Conservation (phyloP, 1,140 invertebrate species). For the Triops cancriformis region DNA sequence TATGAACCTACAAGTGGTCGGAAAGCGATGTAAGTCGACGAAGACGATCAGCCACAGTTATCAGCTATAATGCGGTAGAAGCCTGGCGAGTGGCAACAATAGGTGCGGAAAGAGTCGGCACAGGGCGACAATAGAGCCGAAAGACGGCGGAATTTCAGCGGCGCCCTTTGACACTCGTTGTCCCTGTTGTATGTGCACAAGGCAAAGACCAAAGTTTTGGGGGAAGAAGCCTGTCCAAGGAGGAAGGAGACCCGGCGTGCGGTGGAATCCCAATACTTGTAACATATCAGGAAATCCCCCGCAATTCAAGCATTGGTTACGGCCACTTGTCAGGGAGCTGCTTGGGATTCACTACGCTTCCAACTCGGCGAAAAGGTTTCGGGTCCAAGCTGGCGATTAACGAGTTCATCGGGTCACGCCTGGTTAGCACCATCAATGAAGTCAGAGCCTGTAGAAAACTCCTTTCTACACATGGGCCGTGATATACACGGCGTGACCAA, state of each 20-base stretch:
- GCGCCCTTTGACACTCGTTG: not conserved
- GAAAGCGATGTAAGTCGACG: not conserved
- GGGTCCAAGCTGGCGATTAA: not conserved
- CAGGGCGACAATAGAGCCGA: not conserved
- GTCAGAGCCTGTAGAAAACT: not conserved
- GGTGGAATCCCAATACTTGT: not conserved
- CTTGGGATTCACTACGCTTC: not conserved
- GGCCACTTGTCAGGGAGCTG: slow-evolving; percentile 11
- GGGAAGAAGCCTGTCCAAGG: not conserved
- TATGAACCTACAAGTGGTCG: not conserved
- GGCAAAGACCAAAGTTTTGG: not conserved
- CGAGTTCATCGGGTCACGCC: slow-evolving; percentile 11
- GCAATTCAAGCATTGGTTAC: not conserved
- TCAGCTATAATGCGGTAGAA: slow-evolving; percentile 5
- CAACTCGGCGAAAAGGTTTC: not conserved
- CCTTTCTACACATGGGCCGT: not conserved
- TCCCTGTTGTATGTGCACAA: not conserved
- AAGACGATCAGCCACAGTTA: not conserved
- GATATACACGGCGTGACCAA: not conserved
- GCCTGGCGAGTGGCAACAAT: slow-evolving; percentile 8
- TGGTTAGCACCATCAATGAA: slow-evolving; percentile 10
- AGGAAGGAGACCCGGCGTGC: not conserved
- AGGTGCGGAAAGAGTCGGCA: slow-evolving; percentile 12
- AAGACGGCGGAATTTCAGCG: not conserved
- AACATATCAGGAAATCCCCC: slow-evolving; percentile 1